Percentiles rank a stretch among this genome's conserved stretches.
phyloP scores from a whole-genome alignment of 1,140 invertebrate species.

The Bombus soroeensis region DNA sequence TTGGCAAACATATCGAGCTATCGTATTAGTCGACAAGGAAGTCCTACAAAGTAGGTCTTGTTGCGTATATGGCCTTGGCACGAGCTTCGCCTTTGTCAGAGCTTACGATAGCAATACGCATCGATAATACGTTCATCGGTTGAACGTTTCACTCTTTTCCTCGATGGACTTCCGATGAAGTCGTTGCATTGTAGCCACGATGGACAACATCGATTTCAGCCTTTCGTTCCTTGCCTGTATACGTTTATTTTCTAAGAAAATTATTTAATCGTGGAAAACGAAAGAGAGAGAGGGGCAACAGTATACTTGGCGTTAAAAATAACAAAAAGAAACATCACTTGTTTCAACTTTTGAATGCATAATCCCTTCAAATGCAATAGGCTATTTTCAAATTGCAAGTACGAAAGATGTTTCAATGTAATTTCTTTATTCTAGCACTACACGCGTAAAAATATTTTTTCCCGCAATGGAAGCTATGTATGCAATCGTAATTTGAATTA shows the following conservation, averaged over 20 bases:
- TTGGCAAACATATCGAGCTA: conserved; percentile 15
- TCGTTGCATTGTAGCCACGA: too few species aligned
- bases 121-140: conserved; percentile 11
- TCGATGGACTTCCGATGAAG: not conserved
- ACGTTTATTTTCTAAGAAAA: not conserved
- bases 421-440: too few species aligned
- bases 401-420: too few species aligned
- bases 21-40: conserved; percentile 56
- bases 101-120: conserved; percentile 44
- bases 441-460: too few species aligned
- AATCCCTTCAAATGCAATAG: too few species aligned
- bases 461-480: too few species aligned
- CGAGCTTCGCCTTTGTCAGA: conserved; percentile 41
- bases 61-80: conserved; percentile 61
- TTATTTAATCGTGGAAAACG: not conserved
- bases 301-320: not conserved
- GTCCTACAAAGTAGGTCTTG: conserved; percentile 70
- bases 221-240: not conserved
- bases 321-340: not conserved
- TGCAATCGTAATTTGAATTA: not conserved
- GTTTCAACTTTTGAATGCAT: too few species aligned
- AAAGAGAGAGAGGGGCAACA: not conserved
- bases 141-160: not conserved
- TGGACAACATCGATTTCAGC: not conserved
- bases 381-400: too few species aligned